Conservation (phyloP, 2,888 invertebrate species). For the Aquatica leii region DNA sequence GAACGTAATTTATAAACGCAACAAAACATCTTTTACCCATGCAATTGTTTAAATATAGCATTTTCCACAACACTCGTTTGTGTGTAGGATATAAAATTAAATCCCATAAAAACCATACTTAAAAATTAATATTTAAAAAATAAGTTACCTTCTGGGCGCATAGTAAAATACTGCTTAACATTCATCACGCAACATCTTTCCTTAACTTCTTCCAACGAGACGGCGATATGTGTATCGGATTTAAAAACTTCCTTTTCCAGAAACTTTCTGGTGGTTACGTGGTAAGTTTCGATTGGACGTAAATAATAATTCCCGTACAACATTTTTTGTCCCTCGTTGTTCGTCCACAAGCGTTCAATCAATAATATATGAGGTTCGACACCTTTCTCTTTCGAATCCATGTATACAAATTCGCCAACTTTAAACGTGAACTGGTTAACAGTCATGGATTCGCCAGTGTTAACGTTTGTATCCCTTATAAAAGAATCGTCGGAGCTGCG, state of each 20-base stretch:
- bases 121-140: no score
- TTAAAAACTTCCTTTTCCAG: slow-evolving; percentile 97
- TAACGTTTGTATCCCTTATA: slow-evolving; percentile 51
- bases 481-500: slow-evolving; percentile 63
- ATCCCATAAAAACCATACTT: no score
- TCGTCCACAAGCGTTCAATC: slow-evolving; percentile 90
- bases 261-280: slow-evolving; percentile 94
- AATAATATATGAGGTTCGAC: slow-evolving; percentile 82
- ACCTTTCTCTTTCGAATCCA: slow-evolving; percentile 69
- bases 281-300: slow-evolving; percentile 95
- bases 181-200: slow-evolving; percentile 94
- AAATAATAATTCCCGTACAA: slow-evolving; percentile 91
- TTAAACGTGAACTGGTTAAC: slow-evolving; percentile 80
- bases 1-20: no score
- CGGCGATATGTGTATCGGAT: slow-evolving; percentile 86
- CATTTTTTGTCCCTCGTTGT: slow-evolving; percentile 82
- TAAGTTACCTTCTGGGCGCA: slow-evolving; percentile 82
- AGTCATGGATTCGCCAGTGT: slow-evolving; percentile 68
- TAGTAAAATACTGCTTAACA: slow-evolving; percentile 93
- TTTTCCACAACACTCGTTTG: no score
- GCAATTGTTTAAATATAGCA: no score
- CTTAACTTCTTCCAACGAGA: slow-evolving; percentile 83
- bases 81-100: no score
- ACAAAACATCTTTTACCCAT: no score
- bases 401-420: slow-evolving; percentile 93